Conservation (phyloP, 2,888 invertebrate species). For the Malachius bipustulatus region DNA sequence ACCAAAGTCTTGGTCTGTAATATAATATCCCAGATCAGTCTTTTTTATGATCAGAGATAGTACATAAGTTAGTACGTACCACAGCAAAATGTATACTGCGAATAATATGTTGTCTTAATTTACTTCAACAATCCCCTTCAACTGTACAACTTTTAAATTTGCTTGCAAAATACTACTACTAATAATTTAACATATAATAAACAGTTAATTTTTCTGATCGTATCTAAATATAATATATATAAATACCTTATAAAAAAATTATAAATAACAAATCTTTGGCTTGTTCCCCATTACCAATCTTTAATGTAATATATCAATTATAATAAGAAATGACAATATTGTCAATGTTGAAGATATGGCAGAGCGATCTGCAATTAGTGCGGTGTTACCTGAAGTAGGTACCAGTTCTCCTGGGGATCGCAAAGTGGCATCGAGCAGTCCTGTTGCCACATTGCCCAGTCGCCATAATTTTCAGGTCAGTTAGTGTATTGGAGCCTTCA, state of each 20-base stretch:
- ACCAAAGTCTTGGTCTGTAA: too few relatives aligned
- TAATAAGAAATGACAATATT: slow-evolving; percentile 29
- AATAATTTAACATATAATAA: slow-evolving; percentile 17
- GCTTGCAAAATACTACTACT: slow-evolving; percentile 8
- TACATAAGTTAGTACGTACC: too few relatives aligned
- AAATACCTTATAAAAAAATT: slow-evolving; percentile 40
- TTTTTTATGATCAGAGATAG: too few relatives aligned
- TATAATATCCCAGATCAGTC: too few relatives aligned
- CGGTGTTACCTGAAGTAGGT: slow-evolving; percentile 21
- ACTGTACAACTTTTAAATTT: slow-evolving; percentile 8
- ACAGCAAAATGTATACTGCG: too few relatives aligned
- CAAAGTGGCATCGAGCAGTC: slow-evolving; percentile 31
- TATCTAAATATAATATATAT: slow-evolving; percentile 36
- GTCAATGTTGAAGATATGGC: slow-evolving; percentile 27
- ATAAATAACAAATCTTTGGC: slow-evolving; percentile 70
- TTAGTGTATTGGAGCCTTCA: slow-evolving; percentile 84
- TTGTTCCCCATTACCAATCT: slow-evolving; percentile 72
- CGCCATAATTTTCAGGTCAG: too few relatives aligned
- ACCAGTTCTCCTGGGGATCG: slow-evolving; percentile 34
- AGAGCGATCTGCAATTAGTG: slow-evolving; percentile 22
- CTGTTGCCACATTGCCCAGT: slow-evolving; percentile 28
- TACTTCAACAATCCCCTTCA: slow-evolving; percentile 8
- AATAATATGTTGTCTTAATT: too few relatives aligned
- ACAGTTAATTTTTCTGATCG: slow-evolving; percentile 28
- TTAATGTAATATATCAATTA: slow-evolving; percentile 19